Conservation (phyloP, 2,113 vertebrate genomes). For the Lamprologus tigripictilis region DNA sequence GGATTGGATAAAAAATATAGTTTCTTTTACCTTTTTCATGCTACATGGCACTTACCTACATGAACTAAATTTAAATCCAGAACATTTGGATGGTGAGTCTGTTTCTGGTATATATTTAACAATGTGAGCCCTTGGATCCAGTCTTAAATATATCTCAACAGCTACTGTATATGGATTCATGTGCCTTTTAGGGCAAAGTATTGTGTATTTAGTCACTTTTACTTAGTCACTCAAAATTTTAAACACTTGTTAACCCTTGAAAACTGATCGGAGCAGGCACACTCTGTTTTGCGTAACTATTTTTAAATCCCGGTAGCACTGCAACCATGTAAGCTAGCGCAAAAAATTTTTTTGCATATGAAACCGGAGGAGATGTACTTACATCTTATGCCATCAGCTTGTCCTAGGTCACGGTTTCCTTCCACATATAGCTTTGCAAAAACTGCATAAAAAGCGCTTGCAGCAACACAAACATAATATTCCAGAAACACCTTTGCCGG, state of each 20-base stretch:
- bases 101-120: background rate
- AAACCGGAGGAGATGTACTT: no score
- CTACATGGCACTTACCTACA: background rate
- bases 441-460: no score
- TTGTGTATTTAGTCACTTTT: background rate
- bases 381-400: no score
- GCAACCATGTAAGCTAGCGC: no score
- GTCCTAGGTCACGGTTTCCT: no score
- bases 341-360: fast-evolving
- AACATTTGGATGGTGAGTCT: background rate
- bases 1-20: background rate
- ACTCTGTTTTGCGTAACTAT: no score
- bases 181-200: background rate
- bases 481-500: no score
- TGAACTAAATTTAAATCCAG: background rate
- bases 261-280: no score
- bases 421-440: no score
- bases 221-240: background rate
- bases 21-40: background rate
- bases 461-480: no score
- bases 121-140: background rate
- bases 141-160: background rate
- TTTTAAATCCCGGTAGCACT: no score
- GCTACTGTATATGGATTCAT: background rate
- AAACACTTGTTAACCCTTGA: background rate